Evolutionary conservation across 2,888 invertebrate species (phyloP).

Genomic region (Ligdia adustata): DNA sequence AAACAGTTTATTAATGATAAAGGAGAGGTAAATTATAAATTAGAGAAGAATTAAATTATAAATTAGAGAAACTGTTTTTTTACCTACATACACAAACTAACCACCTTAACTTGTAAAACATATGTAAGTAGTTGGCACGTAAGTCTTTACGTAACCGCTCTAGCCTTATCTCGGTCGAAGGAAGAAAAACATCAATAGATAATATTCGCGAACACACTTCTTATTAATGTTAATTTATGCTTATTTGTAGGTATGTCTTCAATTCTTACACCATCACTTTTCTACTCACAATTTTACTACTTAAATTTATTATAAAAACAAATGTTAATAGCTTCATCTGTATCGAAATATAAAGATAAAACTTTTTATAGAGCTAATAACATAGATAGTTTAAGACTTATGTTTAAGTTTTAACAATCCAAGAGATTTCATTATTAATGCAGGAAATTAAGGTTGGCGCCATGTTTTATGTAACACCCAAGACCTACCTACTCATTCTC

Average conservation of each 20-base stretch:
- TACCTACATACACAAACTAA: too few relatives aligned
- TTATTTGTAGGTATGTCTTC: conserved; percentile 4
- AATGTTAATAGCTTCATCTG: conserved; percentile 16
- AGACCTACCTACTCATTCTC: too few relatives aligned
- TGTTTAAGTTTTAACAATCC: too few relatives aligned
- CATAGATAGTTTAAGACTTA: not conserved
- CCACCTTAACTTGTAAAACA: too few relatives aligned
- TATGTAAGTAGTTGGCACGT: not conserved
- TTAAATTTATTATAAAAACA: conserved; percentile 4
- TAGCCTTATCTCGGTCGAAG: not conserved
- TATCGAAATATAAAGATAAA: conserved; percentile 11
- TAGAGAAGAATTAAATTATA: too few relatives aligned
- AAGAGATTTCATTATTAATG: too few relatives aligned
- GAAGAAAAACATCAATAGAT: conserved; percentile 1
- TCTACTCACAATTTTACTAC: conserved; percentile 8
- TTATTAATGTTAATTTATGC: conserved; percentile 9
- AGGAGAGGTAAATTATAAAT: too few relatives aligned
- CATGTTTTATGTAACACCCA: not conserved
- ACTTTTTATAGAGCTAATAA: conserved; percentile 14
- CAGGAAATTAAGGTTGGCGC: too few relatives aligned
- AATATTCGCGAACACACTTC: not conserved
- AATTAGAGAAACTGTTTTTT: too few relatives aligned
- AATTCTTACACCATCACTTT: conserved; percentile 8
- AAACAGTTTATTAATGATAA: too few relatives aligned
- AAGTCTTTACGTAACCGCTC: not conserved